A percentile compares a stretch with the other conserved stretches of the same genome.
These are phyloP conservation scores for Pseudoips prasinana DNA, from an alignment of 2,888 invertebrate genomes.

Conservation along the genomic window DNA sequence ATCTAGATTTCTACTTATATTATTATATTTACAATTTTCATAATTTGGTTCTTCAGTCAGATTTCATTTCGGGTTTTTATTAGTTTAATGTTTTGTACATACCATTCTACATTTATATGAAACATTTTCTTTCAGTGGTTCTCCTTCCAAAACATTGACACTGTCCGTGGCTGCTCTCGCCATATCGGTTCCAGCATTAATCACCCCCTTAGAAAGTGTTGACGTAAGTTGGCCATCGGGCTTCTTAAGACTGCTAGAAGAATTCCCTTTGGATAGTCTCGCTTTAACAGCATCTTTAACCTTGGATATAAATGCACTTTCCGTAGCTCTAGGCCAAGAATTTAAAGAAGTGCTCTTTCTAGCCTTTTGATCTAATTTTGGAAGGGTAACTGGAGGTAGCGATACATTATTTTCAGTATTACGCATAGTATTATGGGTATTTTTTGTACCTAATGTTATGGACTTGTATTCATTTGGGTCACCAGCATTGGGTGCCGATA, in stretches of 20 bases:
- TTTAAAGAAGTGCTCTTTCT: slow-evolving; percentile 3
- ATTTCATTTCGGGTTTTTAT: neutral
- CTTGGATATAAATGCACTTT: slow-evolving; percentile 43
- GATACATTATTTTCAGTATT: too few species aligned
- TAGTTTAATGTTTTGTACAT: slow-evolving; percentile 41
- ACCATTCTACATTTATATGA: slow-evolving; percentile 65
- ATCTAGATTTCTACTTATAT: neutral
- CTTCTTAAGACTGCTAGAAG: slow-evolving; percentile 6
- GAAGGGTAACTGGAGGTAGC: too few species aligned
- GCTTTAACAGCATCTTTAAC: slow-evolving; percentile 42
- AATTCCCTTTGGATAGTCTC: slow-evolving; percentile 28
- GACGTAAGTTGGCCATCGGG: neutral
- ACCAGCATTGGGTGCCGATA: too few species aligned
- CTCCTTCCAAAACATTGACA: slow-evolving; percentile 20
- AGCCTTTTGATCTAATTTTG: neutral
- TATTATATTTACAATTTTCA: neutral
- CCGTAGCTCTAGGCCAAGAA: slow-evolving; percentile 34
- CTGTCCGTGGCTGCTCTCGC: slow-evolving; percentile 43
- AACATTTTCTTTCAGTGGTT: slow-evolving; percentile 55
- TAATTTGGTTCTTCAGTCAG: neutral
- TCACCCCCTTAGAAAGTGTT: slow-evolving; percentile 1
- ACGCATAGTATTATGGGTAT: too few species aligned
- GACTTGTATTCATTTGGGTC: too few species aligned
- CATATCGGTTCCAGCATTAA: slow-evolving; percentile 32
- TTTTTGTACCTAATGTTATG: too few species aligned